Conservation (phyloP, 2,113 vertebrate genomes). For the Ailurus styani region DNA sequence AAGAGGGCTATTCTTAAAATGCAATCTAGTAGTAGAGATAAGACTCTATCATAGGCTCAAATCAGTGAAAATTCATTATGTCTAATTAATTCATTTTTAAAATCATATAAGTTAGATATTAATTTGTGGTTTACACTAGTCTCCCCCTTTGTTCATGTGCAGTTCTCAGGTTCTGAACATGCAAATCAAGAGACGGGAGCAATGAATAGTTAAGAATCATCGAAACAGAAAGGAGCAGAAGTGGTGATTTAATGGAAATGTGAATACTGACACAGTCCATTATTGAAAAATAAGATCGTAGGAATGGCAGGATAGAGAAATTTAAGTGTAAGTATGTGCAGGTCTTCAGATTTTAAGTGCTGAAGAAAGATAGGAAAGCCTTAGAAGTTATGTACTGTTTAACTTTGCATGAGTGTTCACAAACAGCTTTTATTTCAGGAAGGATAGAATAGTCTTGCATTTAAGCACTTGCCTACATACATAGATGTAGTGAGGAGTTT, state of each 20-base stretch:
- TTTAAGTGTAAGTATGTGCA: background rate
- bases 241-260: slow-evolving; percentile 8
- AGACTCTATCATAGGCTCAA: background rate
- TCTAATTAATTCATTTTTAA: background rate
- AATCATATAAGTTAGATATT: background rate
- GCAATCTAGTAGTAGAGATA: background rate
- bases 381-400: background rate
- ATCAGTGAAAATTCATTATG: background rate
- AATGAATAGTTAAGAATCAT: background rate
- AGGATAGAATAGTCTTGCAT: background rate
- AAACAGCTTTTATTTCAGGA: slow-evolving; percentile 20
- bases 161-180: slow-evolving; percentile 3
- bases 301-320: slow-evolving; percentile 15
- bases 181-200: background rate
- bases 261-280: background rate
- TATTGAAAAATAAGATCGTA: background rate
- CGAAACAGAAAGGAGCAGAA: background rate
- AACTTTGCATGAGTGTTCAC: background rate
- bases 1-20: background rate
- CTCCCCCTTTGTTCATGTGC: background rate
- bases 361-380: background rate
- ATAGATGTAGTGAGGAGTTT: background rate
- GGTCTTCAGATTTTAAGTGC: slow-evolving; percentile 23
- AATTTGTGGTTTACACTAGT: background rate
- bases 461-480: background rate